Base-by-base conservation (phyloP, 2,797 vertebrate species). In the Poecilia picta region DNA sequence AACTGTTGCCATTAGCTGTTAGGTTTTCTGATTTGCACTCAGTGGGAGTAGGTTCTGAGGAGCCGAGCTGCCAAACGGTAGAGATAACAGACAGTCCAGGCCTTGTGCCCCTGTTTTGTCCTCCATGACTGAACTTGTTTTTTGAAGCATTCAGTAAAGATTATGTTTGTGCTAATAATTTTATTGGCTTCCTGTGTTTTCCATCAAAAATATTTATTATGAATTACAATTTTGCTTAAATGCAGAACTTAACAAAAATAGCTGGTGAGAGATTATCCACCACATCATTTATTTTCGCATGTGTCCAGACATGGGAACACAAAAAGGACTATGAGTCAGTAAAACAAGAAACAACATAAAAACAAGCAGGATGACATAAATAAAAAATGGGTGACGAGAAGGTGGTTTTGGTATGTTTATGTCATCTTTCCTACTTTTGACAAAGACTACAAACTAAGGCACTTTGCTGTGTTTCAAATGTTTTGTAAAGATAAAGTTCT, bases 1-100 rank as follows among this genome's bases (percentile, higher is more conserved):
- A 81, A 87, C 81, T 88, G 90, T 85, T 93, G 89, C 89, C 88
- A 92, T 91, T 93, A 90, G 91, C 88, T 88, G 91, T 89, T 93
- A 87, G 87, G 90, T 88, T 91, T 91, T 93, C 80, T 88, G 90
- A 93, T 90, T 91, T 86, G 75, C 87, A 89, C 89, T 88, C 92
- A 88, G 89, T 87, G 87, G 90, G 88, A 87, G 83, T 64, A 49
- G 70, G 64, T 83, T 90, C 80, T 90, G 82, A 66, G 82, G 84
- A 88, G 85, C 64, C 68, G 66, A 79, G 77, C 88, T 87, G 76
- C 87, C 87, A 88, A 87, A 81, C 82, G 88, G 81, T 82, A 75
- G 31, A 18, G 28, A 59, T 72, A 75, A 76, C 18, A 46, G 76
- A 82, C 81, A 80, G 72, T 68, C 41, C 39, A 70, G 78, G 78